A percentile compares a stretch with the other conserved stretches of the same genome.
These are phyloP conservation scores for Lumbricus terrestris DNA, from an alignment of 2,888 invertebrate genomes.

Conservation along the genomic window DNA sequence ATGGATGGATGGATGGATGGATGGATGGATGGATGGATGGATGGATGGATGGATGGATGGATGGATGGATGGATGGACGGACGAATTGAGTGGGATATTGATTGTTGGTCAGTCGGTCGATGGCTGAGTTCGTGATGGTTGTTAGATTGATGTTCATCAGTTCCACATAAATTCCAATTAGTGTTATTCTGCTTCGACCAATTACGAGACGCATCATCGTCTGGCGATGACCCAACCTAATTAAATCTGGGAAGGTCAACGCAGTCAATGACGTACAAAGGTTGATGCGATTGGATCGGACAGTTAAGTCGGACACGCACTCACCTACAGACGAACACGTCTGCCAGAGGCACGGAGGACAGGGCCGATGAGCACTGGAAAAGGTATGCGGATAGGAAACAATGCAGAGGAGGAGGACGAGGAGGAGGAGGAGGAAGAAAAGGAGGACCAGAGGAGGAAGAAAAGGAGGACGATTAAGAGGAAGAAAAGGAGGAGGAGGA, in stretches of 20 bases:
- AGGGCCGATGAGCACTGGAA: not conserved
- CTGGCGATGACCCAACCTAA: not conserved
- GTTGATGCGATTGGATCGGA: not conserved
- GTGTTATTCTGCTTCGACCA: not conserved
- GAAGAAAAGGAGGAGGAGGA: no score
- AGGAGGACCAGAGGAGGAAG: no score
- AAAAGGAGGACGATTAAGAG: no score
- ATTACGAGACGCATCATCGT: not conserved
- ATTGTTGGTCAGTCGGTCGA: no score
- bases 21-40: not conserved
- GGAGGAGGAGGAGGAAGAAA: no score
- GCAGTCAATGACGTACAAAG: slow-evolving; percentile 3
- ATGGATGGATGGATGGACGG: no score
- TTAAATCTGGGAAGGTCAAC: not conserved
- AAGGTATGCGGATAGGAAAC: not conserved
- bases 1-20: not conserved
- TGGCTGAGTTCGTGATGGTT: not conserved
- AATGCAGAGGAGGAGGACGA: not conserved
- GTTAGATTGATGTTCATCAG: not conserved
- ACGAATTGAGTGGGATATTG: not conserved
- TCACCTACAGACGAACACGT: not conserved
- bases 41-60: not conserved
- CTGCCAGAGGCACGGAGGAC: not conserved
- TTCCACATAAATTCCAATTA: slow-evolving; percentile 11
- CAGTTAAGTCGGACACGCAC: not conserved